A percentile compares a stretch with the other conserved stretches of the same genome.
Conservation (phyloP, 2,888 invertebrate species). For the Caenorhabditis japonica region DNA sequence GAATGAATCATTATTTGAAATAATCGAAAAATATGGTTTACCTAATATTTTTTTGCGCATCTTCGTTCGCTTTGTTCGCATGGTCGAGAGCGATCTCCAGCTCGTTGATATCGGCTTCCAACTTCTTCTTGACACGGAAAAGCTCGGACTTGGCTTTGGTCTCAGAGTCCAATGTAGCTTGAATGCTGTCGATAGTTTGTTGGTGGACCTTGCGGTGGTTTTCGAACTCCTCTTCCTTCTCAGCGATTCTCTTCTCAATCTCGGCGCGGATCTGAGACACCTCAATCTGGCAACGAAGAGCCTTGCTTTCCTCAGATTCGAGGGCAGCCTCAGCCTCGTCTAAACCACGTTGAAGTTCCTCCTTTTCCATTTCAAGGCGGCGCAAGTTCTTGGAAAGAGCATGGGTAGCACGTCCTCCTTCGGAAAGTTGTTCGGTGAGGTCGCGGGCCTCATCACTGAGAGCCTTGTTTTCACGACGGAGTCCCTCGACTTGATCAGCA, state of each 20-base stretch:
- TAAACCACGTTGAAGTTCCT: constrained; percentile 89
- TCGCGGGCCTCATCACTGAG: constrained; percentile 84
- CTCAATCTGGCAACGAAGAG: constrained; percentile 83
- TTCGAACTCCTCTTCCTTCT: constrained; percentile 99
- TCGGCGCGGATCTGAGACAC: constrained; percentile 98
- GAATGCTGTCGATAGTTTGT: constrained; percentile 99
- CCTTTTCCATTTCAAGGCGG: constrained; percentile 98
- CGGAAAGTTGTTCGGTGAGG: constrained; percentile 87
- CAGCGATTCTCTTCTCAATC: constrained; percentile 98
- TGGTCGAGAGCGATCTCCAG: constrained; percentile 98
- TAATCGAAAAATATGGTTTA: constrained; percentile 23
- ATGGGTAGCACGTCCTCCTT: constrained; percentile 92
- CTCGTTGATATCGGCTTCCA: constrained; percentile 99
- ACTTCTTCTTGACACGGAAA: constrained; percentile 88
- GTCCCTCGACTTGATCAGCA: constrained; percentile 87
- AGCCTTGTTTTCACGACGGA: constrained; percentile 98
- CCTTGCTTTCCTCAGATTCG: constrained; percentile 97
- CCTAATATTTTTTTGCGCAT: constrained; percentile 79
- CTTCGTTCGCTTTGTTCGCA: constrained; percentile 87
- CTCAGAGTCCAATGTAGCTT: constrained; percentile 98
- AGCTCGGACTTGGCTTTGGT: constrained; percentile 83
- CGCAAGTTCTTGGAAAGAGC: constrained; percentile 99
- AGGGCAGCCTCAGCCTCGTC: constrained; percentile 93
- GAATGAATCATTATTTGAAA: constrained; percentile 78
- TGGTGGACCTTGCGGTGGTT: constrained; percentile 89